Evolutionary conservation across 2,888 invertebrate genomes (phyloP), one percentile per base, ranked within the genome.

Genomic region (Graphium colonna): DNA sequence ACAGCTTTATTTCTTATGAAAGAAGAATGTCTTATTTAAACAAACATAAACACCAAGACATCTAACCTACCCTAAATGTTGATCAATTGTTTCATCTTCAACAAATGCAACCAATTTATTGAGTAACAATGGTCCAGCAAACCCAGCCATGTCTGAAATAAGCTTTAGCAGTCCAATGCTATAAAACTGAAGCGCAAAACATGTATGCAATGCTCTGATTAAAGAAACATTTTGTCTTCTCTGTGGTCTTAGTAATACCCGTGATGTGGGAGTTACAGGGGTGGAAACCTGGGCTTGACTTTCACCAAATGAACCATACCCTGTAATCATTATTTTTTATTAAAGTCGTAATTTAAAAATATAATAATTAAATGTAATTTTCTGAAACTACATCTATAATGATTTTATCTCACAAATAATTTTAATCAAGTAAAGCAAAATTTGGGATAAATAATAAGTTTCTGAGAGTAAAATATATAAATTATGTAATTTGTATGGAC

Each of bases 41-140:
- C 36, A 21, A 26, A 33, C 16, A 36, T 31, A 13, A 21, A 13
- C n/a, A n/a, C n/a, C n/a, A n/a, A 10, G 5, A 18, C 13, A 2
- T 39, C 51, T 38, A 36, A 42, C 45, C 31, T 88, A 95, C 96
- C 94, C 71, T 94, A 79, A 65, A 68, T 90, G 90, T 52, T 92
- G 79, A 60, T 94, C 92, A 63, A 94, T 93, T 21, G 90, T 87
- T 62, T 92, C 92, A 64, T 94, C 92, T 76, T 96, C 95, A 56
- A 97, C 93, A 73, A 94, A 97, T 17, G 90, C 86, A 1, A 99
- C 93, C 21, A 99, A 87, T 68, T 91, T 92, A 71, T 96, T 97
- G 0, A 99, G 90, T 28, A 99, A 84, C 55, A 99, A 80, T 0
- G 99, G 99, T 0, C 97, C 97, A 15, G 95, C 95, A 84, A 99